Base-by-base conservation (phyloP, 1,140 invertebrate genomes). In the Brachionus rotundiformis region DNA sequence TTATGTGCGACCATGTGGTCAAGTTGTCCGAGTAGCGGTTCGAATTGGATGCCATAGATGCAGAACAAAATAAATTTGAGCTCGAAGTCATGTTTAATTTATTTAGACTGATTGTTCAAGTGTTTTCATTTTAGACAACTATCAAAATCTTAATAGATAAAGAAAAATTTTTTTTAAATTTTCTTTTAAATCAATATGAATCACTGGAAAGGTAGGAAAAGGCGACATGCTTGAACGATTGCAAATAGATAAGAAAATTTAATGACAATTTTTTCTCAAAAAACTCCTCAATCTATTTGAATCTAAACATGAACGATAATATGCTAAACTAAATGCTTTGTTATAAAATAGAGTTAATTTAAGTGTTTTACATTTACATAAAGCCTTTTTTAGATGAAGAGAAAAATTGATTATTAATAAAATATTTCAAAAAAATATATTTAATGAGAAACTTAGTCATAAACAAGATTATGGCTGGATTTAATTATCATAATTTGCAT, bases 341-440 rank as follows among this genome's bases (percentile, higher is more conserved):
- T 16, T 49, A 49, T n/a, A 49, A 49, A 49, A 49, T 23, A 49
- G 47, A 49, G 47, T 49, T 49, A 49, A 49, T 49, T 49, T 49
- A 16, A 16, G 13, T 49, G 16, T 49, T 29, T 63, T 27, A 27
- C 59, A 63, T 63, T 63, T 49, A 19, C 47, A 49, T 49, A 16
- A 49, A 19, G 47, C 13, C 47, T 49, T 49, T 49, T 49, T 49
- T 49, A 10, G 29, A 63, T 27, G 29, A 63, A 63, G 29, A 27
- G n/a, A 13, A 63, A 68, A 68, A 68, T 68, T 68, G 63, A 68
- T 68, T 68, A 68, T 68, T 68, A 68, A 33, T 33, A 68, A 68
- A 68, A 33, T 33, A 33, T 33, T 33, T 33, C 23, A 63, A 63
- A 63, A 11, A 63, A 63, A 68, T 68, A n/a, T n/a, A 33, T 68